Evolutionary conservation across 2,113 vertebrate species (phyloP).

Genomic region (Taurulus bubalis): DNA sequence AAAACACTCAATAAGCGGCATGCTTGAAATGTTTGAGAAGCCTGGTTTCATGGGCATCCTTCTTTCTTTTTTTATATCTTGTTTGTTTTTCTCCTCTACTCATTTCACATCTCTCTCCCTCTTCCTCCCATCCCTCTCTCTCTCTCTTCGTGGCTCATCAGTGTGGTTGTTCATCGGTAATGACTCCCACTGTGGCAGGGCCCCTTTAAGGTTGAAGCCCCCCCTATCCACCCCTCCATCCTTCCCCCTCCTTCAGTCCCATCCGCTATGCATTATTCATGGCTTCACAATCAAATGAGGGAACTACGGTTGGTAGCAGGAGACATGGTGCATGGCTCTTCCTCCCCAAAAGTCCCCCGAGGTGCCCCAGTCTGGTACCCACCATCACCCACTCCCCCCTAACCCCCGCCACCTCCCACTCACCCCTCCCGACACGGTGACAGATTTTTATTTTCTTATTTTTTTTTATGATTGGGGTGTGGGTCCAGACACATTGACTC

Average conservation of each 20-base stretch:
- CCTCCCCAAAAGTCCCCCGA: constrained; percentile 97
- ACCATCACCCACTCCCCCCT: constrained; percentile 77
- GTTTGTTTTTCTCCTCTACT: constrained; percentile 82
- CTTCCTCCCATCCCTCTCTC: constrained; percentile 37
- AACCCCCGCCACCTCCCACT: constrained; percentile 84
- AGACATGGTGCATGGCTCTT: constrained; percentile 92
- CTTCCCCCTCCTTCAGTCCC: constrained; percentile 65
- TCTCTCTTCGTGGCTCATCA: constrained; percentile 80
- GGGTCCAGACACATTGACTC: constrained; percentile 72
- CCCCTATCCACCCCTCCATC: constrained; percentile 38
- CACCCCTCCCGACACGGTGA: constrained; percentile 59
- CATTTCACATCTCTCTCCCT: constrained; percentile 49
- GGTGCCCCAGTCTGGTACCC: constrained; percentile 94
- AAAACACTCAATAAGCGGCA: constrained; percentile 67
- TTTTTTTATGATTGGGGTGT: constrained; percentile 34
- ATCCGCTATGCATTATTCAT: constrained; percentile 98
- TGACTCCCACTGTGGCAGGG: constrained; percentile 88
- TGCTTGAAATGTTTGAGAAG: constrained; percentile 77
- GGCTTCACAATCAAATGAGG: constrained; percentile 94
- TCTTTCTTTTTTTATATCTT: constrained; percentile 73
- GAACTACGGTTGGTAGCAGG: constrained; percentile 93
- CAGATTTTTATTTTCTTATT: constrained; percentile 50
- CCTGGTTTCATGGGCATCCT: constrained; percentile 75
- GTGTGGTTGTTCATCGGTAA: constrained; percentile 85
- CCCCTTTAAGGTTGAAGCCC: constrained; percentile 86